A percentile compares a stretch with the other conserved stretches of the same genome.
These are phyloP conservation scores for Nephrocerus scutellatus DNA, from an alignment of 2,888 invertebrate species.

Conservation along the genomic window DNA sequence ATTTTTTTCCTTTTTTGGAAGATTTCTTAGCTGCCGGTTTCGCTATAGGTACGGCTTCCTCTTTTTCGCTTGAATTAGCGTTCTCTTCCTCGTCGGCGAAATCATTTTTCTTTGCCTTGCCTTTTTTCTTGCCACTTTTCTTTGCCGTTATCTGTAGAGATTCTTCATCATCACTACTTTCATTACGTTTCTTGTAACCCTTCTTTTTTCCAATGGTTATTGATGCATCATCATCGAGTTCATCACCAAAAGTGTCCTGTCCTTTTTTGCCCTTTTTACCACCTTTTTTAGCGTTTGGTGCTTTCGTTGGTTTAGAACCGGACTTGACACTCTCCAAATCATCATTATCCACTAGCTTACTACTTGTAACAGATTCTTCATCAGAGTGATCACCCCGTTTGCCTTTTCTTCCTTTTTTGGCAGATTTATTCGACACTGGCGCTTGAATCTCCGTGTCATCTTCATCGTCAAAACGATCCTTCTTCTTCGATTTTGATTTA, in stretches of 20 bases:
- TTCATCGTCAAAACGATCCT: constrained; percentile 35
- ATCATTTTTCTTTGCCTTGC: constrained; percentile 22
- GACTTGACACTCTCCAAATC: constrained; percentile 32
- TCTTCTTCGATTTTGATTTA: constrained; percentile 37
- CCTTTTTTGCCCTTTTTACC: constrained; percentile 49
- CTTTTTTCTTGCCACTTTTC: constrained; percentile 21
- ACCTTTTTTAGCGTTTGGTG: constrained; percentile 22
- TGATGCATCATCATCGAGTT: constrained; percentile 30
- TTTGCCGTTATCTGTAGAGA: constrained; percentile 15
- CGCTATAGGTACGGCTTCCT: constrained; percentile 6
- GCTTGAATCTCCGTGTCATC: constrained; percentile 27
- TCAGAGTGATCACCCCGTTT: constrained; percentile 51
- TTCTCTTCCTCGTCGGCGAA: constrained; percentile 39
- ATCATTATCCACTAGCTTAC: constrained; percentile 31
- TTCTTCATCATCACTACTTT: constrained; percentile 21
- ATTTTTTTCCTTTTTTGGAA: constrained; percentile 42
- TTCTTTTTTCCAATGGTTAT: constrained; percentile 14
- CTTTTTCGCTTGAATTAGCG: constrained; percentile 9
- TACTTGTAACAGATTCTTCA: constrained; percentile 34
- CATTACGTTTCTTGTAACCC: constrained; percentile 19
- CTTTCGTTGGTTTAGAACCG: constrained; percentile 8
- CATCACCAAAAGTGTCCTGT: constrained; percentile 51
- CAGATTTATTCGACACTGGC: constrained; percentile 21
- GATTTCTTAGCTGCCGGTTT: constrained; percentile 21
- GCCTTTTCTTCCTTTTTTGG: constrained; percentile 35